Percentiles rank a stretch among this genome's conserved stretches.
These are phyloP conservation scores for Peucedramus taeniatus DNA, from an alignment of 2,113 vertebrate genomes.

Conservation along the genomic window DNA sequence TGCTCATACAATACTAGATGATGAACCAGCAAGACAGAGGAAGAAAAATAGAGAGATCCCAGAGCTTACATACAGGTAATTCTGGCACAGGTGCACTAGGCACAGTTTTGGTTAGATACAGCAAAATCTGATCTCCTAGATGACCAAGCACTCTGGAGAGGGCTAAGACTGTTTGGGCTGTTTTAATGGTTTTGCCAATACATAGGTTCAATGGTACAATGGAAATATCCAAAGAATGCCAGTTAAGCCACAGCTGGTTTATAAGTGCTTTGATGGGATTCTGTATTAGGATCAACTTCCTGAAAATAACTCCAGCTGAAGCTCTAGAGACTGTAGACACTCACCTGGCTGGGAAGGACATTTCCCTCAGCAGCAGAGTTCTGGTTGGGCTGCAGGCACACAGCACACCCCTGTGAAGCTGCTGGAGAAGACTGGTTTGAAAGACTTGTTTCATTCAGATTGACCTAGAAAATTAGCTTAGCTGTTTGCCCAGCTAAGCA, in stretches of 20 bases:
- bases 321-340: neutral
- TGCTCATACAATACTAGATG: neutral
- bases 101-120: neutral
- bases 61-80: neutral
- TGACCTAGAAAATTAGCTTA: neutral
- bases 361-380: neutral
- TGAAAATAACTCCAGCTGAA: neutral
- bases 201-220: neutral
- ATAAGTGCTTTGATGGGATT: neutral
- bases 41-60: neutral
- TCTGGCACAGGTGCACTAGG: neutral
- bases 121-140: neutral
- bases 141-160: neutral
- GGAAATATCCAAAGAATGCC: neutral
- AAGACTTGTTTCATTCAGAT: neutral
- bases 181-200: neutral
- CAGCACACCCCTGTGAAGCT: neutral
- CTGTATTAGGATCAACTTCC: neutral
- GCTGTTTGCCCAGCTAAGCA: neutral
- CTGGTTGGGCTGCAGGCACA: neutral
- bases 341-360: neutral
- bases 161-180: accelerated
- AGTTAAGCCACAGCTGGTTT: neutral
- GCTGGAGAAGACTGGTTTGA: neutral
- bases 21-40: neutral